These are phyloP conservation scores for Hetaerina titia DNA, from an alignment of 2,888 invertebrate genomes.

Conservation along the genomic window DNA sequence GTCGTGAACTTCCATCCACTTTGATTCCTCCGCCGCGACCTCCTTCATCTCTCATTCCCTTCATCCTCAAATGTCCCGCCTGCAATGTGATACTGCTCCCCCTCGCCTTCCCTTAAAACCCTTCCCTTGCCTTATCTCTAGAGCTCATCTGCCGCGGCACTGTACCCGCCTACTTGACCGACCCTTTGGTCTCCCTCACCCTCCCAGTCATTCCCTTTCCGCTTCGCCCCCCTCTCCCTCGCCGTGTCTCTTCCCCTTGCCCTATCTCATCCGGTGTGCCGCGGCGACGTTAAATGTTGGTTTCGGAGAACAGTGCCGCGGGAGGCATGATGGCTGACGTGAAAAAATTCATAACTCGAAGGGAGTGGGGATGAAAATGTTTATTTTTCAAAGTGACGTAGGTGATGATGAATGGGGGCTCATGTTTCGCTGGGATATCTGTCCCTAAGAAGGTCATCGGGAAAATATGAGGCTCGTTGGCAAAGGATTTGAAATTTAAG, in stretches of 20 bases:
- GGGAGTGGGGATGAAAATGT: background rate
- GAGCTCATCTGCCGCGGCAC: constrained; percentile 34
- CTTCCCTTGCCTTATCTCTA: constrained; percentile 25
- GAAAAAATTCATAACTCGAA: constrained; percentile 8
- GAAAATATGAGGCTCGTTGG: background rate
- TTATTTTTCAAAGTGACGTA: constrained; percentile 18
- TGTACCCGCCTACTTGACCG: background rate
- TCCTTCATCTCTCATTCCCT: background rate
- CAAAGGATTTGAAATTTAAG: too few species aligned
- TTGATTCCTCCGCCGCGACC: constrained; percentile 37
- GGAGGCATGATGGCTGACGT: background rate
- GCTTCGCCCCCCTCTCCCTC: background rate
- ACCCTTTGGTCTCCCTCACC: background rate
- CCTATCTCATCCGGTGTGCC: background rate
- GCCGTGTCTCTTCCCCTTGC: background rate
- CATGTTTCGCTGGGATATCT: background rate
- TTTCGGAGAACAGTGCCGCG: background rate
- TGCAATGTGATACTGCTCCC: constrained; percentile 42
- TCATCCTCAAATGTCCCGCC: constrained; percentile 54
- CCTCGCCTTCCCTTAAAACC: background rate
- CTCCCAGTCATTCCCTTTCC: background rate
- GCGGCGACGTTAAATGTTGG: constrained; percentile 6
- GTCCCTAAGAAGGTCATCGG: background rate
- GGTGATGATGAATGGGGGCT: background rate
- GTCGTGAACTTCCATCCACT: constrained; percentile 5